Evolutionary conservation across 2,888 invertebrate genomes (phyloP).

Genomic region (Seladonia tumulorum): DNA sequence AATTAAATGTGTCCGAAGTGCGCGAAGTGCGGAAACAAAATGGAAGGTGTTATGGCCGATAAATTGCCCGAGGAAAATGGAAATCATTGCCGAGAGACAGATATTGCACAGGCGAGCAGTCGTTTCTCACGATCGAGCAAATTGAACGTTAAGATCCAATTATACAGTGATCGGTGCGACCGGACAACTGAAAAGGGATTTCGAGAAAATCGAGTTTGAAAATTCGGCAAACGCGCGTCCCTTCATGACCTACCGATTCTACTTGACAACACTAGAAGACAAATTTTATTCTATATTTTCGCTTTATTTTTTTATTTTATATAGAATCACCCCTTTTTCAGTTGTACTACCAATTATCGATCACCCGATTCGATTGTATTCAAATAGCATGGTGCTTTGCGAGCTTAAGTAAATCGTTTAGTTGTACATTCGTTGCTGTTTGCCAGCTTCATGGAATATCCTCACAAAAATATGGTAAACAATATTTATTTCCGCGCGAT

Average conservation of each 20-base stretch:
- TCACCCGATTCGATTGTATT: background rate
- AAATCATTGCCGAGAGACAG: background rate
- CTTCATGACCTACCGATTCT: too few relatives aligned
- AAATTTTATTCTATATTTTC: background rate
- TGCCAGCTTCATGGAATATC: background rate
- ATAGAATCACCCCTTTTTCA: background rate
- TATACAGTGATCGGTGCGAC: slow-evolving; percentile 2
- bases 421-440: background rate
- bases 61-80: background rate
- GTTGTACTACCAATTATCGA: background rate
- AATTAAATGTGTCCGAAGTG: slow-evolving; percentile 52
- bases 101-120: background rate
- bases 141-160: background rate
- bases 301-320: background rate
- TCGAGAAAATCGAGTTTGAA: too few relatives aligned
- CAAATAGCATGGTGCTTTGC: background rate
- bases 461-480: background rate
- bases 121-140: background rate
- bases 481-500: background rate
- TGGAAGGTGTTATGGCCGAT: slow-evolving; percentile 17
- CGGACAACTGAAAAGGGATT: background rate
- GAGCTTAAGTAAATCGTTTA: background rate
- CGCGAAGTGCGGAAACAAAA: slow-evolving; percentile 19
- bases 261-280: too few relatives aligned
- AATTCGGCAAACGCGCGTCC: too few relatives aligned